phyloP scores from a whole-genome alignment of 2,888 invertebrate genomes.

The Cephus spinipes region DNA sequence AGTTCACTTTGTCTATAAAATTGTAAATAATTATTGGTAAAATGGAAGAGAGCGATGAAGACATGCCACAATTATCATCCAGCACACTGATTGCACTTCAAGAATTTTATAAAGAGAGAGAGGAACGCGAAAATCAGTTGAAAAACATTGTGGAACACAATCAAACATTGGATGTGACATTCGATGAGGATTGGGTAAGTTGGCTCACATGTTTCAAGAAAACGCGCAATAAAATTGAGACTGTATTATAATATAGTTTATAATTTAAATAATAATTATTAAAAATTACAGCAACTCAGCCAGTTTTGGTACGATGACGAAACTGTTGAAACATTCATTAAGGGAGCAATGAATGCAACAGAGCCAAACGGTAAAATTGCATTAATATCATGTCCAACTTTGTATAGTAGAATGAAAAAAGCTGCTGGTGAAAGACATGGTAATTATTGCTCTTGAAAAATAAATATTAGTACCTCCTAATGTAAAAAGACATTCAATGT shows the following conservation, averaged over 20 bases:
- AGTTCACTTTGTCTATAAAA: background rate
- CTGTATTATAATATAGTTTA: background rate
- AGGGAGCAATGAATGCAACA: constrained; percentile 73
- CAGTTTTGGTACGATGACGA: constrained; percentile 96
- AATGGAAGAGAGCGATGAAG: background rate
- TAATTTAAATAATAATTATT: background rate
- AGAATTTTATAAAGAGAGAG: constrained; percentile 81
- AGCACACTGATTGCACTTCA: constrained; percentile 81
- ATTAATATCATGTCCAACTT: constrained; percentile 88
- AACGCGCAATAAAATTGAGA: background rate
- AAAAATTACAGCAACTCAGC: constrained; percentile 84
- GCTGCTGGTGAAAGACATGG: constrained; percentile 68
- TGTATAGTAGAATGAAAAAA: constrained; percentile 78
- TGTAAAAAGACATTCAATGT: background rate
- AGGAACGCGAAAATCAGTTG: constrained; percentile 72
- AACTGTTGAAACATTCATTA: constrained; percentile 80
- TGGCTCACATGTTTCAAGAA: constrained; percentile 8
- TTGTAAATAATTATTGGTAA: background rate
- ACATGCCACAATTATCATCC: constrained; percentile 70
- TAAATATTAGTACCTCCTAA: background rate
- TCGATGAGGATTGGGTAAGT: constrained; percentile 87
- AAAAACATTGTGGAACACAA: constrained; percentile 52
- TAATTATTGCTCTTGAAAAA: constrained; percentile 41
- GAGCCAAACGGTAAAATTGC: constrained; percentile 76
- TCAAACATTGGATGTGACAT: constrained; percentile 67